Evolutionary conservation across 1,140 invertebrate genomes (phyloP), one percentile per base, ranked within the genome.

Genomic region (Stenopsyche tienmushanensis): DNA sequence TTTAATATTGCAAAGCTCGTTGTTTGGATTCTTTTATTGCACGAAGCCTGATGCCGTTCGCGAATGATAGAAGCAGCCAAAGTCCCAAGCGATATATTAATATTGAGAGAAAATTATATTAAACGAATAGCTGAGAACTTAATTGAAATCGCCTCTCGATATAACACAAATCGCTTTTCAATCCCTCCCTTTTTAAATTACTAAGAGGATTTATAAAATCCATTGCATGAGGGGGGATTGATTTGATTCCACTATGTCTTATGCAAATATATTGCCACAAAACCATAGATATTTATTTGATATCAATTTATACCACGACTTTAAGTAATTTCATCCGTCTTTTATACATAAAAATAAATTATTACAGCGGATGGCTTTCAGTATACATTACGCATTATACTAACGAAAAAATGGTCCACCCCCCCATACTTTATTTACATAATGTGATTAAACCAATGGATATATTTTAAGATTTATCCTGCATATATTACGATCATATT

Each of bases 111-210:
- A 60, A 60, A 60, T 59, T 59, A 59, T 60, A 60, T 60, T 47
- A 47, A 60, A 60, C 26, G 57, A 60, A 60, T 60, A 20, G 57
- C 41, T 21, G 7, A 24, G 23, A 44, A 34, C 47, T 60, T 60
- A 60, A 60, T 60, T 60, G 57, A 60, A 60, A 60, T 39, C 29
- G 42, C 57, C 39, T 23, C 57, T 60, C 23, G 57, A 60, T 60
- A 60, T 60, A 60, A 60, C 47, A 44, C 57, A 60, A 60, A 60
- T 60, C 57, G 57, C 47, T 60, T 60, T 60, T 42, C 57, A 34
- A 60, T 60, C 57, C 44, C 57, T 60, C 39, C 24, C 42, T 60
- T 60, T 60, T 60, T 60, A 47, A 60, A 47, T 60, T 47, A 60
- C 42, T 49, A 60, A 60, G 57, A 44, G 57, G 57, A 60, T 60